Percentiles rank a stretch among this genome's conserved stretches.
These are phyloP conservation scores for Camponotus vicinus DNA, from an alignment of 1,140 invertebrate genomes.

Conservation along the genomic window DNA sequence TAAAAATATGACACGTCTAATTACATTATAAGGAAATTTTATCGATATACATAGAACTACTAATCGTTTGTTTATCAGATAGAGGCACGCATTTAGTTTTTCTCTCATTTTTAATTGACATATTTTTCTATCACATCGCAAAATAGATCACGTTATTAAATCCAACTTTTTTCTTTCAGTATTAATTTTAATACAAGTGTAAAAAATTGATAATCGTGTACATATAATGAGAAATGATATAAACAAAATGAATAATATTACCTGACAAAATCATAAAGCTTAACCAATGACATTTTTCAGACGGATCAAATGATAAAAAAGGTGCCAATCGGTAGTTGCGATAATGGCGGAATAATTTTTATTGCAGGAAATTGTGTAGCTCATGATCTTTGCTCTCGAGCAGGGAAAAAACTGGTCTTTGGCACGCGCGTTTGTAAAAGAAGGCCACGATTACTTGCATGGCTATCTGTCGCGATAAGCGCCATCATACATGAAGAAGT, in stretches of 20 bases:
- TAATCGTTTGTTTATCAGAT: background rate
- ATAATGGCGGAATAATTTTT: slow-evolving; percentile 29
- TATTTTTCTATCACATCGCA: background rate
- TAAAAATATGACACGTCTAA: background rate
- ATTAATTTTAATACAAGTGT: background rate
- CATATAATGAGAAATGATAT: background rate
- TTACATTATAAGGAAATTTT: slow-evolving; percentile 2
- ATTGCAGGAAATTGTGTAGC: slow-evolving; percentile 54
- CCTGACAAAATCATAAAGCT: background rate
- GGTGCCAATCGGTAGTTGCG: background rate
- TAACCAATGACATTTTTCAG: background rate
- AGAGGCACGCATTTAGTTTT: background rate
- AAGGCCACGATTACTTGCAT: slow-evolving; percentile 46
- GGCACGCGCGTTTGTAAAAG: slow-evolving; percentile 47
- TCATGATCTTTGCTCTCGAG: slow-evolving; percentile 18
- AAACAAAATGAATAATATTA: background rate
- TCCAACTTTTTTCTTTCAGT: background rate
- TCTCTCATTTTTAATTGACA: background rate
- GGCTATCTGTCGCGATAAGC: slow-evolving; percentile 51
- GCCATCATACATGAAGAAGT: background rate
- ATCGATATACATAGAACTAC: background rate
- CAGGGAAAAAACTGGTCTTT: slow-evolving; percentile 39
- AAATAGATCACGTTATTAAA: background rate
- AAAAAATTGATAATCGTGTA: background rate
- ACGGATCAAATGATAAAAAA: background rate